Conservation (phyloP, 2,113 vertebrate genomes). For the Etia nguti region DNA sequence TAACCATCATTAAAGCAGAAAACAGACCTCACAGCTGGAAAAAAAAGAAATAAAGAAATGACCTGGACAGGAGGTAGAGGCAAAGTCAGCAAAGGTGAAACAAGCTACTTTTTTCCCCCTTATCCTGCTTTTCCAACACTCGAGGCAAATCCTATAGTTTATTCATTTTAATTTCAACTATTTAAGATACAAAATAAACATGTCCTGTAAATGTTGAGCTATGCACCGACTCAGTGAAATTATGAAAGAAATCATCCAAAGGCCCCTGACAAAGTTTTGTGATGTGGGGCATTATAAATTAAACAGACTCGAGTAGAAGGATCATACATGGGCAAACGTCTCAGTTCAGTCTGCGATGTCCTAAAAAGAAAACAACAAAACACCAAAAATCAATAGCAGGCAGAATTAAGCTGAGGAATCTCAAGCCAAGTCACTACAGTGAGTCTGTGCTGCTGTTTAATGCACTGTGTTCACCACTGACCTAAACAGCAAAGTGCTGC, state of each 20-base stretch:
- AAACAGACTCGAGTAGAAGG: not conserved
- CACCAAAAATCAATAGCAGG: not conserved
- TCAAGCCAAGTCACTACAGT: not conserved
- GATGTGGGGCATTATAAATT: not conserved
- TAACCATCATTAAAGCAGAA: constrained; percentile 20
- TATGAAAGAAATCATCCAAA: not conserved
- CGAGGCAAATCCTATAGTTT: not conserved
- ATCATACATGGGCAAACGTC: not conserved
- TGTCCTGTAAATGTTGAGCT: not conserved
- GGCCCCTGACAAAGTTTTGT: not conserved
- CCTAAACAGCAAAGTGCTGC: not conserved
- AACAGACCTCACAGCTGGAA: not conserved
- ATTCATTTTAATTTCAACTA: not conserved
- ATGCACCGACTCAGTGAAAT: not conserved
- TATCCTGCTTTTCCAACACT: not conserved
- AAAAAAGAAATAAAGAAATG: not conserved
- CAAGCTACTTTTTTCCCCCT: not conserved
- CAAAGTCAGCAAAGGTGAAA: not conserved
- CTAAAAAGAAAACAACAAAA: not conserved
- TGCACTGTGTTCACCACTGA: not conserved
- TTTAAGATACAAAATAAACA: not conserved
- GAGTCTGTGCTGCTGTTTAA: not conserved
- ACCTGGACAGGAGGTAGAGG: not conserved
- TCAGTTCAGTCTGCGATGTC: not conserved
- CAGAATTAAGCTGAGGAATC: not conserved